These are phyloP conservation scores for Chymomyza procnemis DNA, from an alignment of 2,888 invertebrate genomes.

Conservation along the genomic window DNA sequence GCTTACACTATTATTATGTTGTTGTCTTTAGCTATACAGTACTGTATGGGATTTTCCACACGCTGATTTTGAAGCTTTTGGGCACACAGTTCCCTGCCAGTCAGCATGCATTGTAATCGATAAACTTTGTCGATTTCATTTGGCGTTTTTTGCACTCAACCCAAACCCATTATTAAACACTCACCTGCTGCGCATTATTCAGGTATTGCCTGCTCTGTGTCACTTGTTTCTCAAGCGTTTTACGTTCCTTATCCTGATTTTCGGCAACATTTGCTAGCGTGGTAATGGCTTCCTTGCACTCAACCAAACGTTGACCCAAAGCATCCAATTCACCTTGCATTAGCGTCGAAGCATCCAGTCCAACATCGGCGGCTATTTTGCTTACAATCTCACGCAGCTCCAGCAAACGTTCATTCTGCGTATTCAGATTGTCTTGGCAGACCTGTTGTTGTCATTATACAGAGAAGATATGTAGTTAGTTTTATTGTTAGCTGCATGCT, in stretches of 20 bases:
- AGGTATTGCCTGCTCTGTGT: constrained; percentile 82
- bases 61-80: constrained; percentile 23
- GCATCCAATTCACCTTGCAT: constrained; percentile 88
- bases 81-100: constrained; percentile 27
- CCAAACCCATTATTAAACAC: constrained; percentile 39
- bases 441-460: too few species aligned
- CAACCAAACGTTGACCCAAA: constrained; percentile 85
- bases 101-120: constrained; percentile 48
- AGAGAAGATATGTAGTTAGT: not conserved
- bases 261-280: constrained; percentile 88
- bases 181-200: constrained; percentile 87
- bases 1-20: constrained; percentile 3
- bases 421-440: constrained; percentile 86
- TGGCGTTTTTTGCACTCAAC: not conserved
- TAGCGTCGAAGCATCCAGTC: constrained; percentile 84
- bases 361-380: constrained; percentile 88
- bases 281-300: constrained; percentile 87
- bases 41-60: constrained; percentile 60
- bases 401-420: constrained; percentile 83
- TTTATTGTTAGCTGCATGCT: constrained; percentile 7
- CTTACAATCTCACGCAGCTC: constrained; percentile 87
- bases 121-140: constrained; percentile 23
- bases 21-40: constrained; percentile 16
- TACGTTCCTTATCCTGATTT: constrained; percentile 81
- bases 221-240: constrained; percentile 81